phyloP scores from a whole-genome alignment of 2,888 invertebrate species.

The Notocelia uddmanniana region DNA sequence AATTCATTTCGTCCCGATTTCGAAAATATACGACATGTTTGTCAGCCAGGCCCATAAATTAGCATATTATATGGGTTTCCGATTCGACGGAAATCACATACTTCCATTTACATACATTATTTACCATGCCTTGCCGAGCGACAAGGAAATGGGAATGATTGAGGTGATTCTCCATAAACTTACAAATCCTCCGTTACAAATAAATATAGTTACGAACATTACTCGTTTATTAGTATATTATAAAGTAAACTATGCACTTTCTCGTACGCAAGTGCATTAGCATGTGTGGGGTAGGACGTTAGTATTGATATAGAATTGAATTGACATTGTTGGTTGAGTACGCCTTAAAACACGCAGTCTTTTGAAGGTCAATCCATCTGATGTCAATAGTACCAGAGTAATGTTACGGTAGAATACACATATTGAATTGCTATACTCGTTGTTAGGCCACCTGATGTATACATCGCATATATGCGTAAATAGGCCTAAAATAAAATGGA shows the following conservation, averaged over 20 bases:
- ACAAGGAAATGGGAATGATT: conserved; percentile 6
- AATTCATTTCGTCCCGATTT: conserved; percentile 5
- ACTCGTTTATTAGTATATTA: too few species aligned
- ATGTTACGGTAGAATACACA: background rate
- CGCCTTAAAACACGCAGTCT: background rate
- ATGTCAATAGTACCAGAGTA: background rate
- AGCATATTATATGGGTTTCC: conserved; percentile 41
- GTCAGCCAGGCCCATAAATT: conserved; percentile 19
- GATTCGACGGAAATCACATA: conserved; percentile 30
- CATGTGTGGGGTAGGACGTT: background rate
- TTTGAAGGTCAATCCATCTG: background rate
- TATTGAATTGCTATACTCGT: background rate
- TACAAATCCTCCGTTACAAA: too few species aligned
- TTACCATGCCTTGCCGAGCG: background rate
- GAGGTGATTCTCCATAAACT: background rate
- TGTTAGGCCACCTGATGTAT: too few species aligned
- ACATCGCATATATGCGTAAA: too few species aligned
- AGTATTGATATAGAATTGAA: background rate
- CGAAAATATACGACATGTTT: conserved; percentile 35
- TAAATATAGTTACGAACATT: too few species aligned
- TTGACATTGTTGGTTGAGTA: too few species aligned
- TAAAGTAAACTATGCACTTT: background rate
- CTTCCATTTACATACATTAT: conserved; percentile 13
- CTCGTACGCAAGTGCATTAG: background rate
- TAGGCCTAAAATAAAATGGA: background rate